Base-by-base conservation (phyloP, 2,113 vertebrate genomes). In the Alaudala cheleensis region DNA sequence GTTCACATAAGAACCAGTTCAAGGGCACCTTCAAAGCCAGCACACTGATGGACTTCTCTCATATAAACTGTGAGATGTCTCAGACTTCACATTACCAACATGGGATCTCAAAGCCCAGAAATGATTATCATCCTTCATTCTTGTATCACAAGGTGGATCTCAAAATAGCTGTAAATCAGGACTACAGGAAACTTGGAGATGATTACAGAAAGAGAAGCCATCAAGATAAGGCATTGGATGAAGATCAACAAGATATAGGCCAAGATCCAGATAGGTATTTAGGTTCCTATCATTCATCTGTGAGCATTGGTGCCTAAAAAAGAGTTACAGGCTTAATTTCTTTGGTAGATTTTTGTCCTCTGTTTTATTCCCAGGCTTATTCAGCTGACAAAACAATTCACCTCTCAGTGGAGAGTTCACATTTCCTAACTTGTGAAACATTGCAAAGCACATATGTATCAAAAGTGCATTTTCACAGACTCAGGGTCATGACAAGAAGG, bases 1-100 rank as follows among this genome's bases (percentile, higher is more conserved):
- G 86, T 91, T 95, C 92, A 84, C 31, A 11, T 62, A 89, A 92
- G 91, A 81, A 40, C 31, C 70, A 70, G 72, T 40, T 47, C 87
- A 92, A 95, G 72, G 77, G 70, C 85, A 96, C 62, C 90, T 92
- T 91, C 70, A 95, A 95, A 95, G 65, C 25, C 71, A 93, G 64
- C 3, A 11, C 34, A 28, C 49, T 23, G 70, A 78, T 19, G 23
- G 26, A 74, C 53, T 10, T 37, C 65, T 39, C 53, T 34, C 33
- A 39, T 53, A 56, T 15, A 71, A 22, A 61, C 16, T 23, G 7
- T 3, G n/a, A 69, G 61, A 33, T 42, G 15, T 34, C 28, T 25
- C 71, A 94, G 37, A 6, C n/a, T 31, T 6, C 49, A 39, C 5
- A 61, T 54, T 83, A 33, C 56, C 57, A 88, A 34, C 23, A 25